Evolutionary conservation across 2,888 invertebrate species (phyloP).

Genomic region (Junonia oenone): DNA sequence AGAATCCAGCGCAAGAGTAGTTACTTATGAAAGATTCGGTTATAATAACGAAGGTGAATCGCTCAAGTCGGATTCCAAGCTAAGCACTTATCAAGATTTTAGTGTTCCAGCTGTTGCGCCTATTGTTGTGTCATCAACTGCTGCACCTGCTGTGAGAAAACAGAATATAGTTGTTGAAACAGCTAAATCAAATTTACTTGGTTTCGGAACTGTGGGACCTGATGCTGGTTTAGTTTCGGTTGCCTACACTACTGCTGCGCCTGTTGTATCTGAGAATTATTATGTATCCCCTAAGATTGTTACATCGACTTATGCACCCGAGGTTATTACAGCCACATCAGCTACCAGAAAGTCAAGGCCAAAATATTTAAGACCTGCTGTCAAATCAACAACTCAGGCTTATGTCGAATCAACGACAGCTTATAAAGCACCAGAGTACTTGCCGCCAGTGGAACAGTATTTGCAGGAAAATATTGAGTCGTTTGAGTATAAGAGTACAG

Average conservation of each 20-base stretch:
- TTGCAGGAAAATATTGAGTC: slow-evolving; percentile 46
- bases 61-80: slow-evolving; percentile 16
- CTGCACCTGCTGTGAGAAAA: slow-evolving; percentile 29
- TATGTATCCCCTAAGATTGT: slow-evolving; percentile 32
- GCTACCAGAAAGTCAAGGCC: slow-evolving; percentile 31
- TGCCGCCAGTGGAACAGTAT: slow-evolving; percentile 41
- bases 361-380: slow-evolving; percentile 40
- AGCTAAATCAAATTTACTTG: slow-evolving; percentile 58
- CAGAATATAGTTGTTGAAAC: slow-evolving; percentile 62
- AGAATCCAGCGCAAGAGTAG: slow-evolving; percentile 28
- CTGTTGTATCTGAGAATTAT: slow-evolving; percentile 39
- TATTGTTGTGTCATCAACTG: slow-evolving; percentile 27
- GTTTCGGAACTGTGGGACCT: slow-evolving; percentile 55
- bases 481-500: slow-evolving; percentile 45
- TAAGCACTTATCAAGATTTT: slow-evolving; percentile 35
- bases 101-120: slow-evolving; percentile 31
- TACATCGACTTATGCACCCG: slow-evolving; percentile 40
- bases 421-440: slow-evolving; percentile 46
- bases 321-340: slow-evolving; percentile 36
- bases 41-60: slow-evolving; percentile 39
- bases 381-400: slow-evolving; percentile 44
- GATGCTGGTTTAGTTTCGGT: slow-evolving; percentile 57
- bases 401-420: slow-evolving; percentile 46
- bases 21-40: slow-evolving; percentile 45
- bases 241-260: slow-evolving; percentile 39